A percentile compares a stretch with the other conserved stretches of the same genome.
These are phyloP conservation scores for Drosophila athabasca DNA, from an alignment of 1,140 invertebrate genomes.

Conservation along the genomic window DNA sequence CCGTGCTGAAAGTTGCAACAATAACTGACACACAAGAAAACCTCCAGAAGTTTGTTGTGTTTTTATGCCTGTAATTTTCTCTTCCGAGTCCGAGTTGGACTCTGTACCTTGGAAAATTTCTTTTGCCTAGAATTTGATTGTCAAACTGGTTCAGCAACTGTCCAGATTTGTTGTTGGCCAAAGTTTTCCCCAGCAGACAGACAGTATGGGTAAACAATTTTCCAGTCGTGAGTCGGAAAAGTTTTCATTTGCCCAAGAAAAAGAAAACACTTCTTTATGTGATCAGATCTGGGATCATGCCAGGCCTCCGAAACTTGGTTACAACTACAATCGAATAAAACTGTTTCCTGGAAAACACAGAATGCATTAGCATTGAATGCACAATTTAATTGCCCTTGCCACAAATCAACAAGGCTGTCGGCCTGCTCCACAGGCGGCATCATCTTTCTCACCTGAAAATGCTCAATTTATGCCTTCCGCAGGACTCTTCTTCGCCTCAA, in stretches of 20 bases:
- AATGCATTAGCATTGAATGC: constrained; percentile 42
- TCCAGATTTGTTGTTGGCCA: constrained; percentile 42
- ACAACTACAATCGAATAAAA: constrained; percentile 12
- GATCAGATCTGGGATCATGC: constrained; percentile 29
- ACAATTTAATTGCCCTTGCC: constrained; percentile 48
- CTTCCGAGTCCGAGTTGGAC: constrained; percentile 10
- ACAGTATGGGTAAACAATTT: constrained; percentile 39
- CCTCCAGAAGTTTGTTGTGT: constrained; percentile 29
- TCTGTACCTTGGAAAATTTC: constrained; percentile 25
- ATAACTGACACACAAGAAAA: constrained; percentile 12
- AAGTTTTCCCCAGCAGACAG: constrained; percentile 32
- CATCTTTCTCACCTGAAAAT: constrained; percentile 10
- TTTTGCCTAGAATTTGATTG: constrained; percentile 46
- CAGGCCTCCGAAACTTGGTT: constrained; percentile 12
- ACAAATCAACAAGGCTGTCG: constrained; percentile 29
- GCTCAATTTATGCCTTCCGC: constrained; percentile 28
- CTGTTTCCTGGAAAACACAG: constrained; percentile 43
- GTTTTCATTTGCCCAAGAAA: constrained; percentile 45
- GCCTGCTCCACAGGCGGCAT: background rate
- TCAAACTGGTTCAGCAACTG: constrained; percentile 42
- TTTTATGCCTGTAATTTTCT: constrained; percentile 44
- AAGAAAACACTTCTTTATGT: constrained; percentile 37
- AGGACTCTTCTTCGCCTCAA: background rate
- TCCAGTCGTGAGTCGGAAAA: constrained; percentile 36
- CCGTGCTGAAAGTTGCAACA: constrained; percentile 19